Evolutionary conservation across 2,888 invertebrate genomes (phyloP).

Genomic region (Macaria liturata): DNA sequence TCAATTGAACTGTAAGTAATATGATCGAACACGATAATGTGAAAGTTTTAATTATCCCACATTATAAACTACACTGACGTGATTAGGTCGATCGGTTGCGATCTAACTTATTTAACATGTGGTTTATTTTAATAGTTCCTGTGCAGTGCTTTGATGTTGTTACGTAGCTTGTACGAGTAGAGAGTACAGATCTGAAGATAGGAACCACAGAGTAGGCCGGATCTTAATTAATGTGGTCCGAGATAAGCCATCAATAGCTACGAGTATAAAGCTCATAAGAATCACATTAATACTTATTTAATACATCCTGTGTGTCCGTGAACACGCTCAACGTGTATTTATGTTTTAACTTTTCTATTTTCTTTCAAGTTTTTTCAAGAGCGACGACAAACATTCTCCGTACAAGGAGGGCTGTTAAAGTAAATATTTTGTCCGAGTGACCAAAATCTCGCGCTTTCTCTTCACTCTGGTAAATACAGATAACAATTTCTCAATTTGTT

Average conservation of each 20-base stretch:
- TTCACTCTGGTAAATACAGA: constrained; percentile 48
- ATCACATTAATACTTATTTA: background rate
- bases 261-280: constrained; percentile 1
- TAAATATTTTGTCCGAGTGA: constrained; percentile 38
- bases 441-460: constrained; percentile 42
- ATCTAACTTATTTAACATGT: constrained; percentile 61
- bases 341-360: background rate
- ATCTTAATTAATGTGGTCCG: constrained; percentile 31
- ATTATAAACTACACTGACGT: constrained; percentile 59
- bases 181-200: constrained; percentile 28
- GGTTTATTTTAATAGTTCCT: constrained; percentile 59
- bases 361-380: constrained; percentile 1
- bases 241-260: constrained; percentile 24
- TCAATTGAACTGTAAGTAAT: too few species aligned
- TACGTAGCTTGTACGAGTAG: constrained; percentile 3
- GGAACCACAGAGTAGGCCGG: constrained; percentile 22
- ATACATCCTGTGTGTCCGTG: background rate
- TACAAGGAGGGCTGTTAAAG: constrained; percentile 26
- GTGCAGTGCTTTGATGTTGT: constrained; percentile 38
- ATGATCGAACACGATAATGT: too few species aligned
- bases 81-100: constrained; percentile 68
- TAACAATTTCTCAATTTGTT: constrained; percentile 61
- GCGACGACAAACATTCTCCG: constrained; percentile 20
- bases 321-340: background rate
- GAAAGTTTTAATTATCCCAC: constrained; percentile 58